Evolutionary conservation across 2,888 invertebrate species (phyloP), one percentile per base, ranked within the genome.

Genomic region (Andricus curvator): DNA sequence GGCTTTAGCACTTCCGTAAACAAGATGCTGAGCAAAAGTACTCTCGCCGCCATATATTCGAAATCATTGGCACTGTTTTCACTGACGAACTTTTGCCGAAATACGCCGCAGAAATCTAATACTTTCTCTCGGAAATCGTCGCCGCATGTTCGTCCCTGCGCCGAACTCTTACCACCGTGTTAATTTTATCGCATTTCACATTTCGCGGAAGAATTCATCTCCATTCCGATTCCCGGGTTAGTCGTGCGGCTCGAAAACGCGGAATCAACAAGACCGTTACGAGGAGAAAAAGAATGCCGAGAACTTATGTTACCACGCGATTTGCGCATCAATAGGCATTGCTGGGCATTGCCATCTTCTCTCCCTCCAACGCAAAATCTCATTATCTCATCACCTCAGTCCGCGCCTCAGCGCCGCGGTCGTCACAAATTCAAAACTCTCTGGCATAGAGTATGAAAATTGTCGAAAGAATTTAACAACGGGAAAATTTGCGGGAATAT

Each of bases 31-130:
- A 91, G 89, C 87, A 92, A 88, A 89, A 92, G 89, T 88, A 92
- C 91, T 89, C 92, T 91, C 90, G 91, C 92, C 92, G 92, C 92
- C 92, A 92, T 92, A 92, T 90, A 92, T 92, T 88, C 88, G 87
- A 88, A 88, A 89, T 91, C 91, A 92, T 92, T 89, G 89, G 92
- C 89, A 88, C 87, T 84, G 85, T 86, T 88, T 88, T 89, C 89
- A 89, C 88, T 88, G 88, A 87, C 84, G 84, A 89, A 90, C 87
- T 87, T 88, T 87, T 82, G 86, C 86, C 84, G 83, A 87, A 82
- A 89, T 85, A 87, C 89, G 88, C 88, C 87, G 88, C 86, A 85
- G 85, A 79, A 84, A 82, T 82, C 86, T 81, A 83, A 85, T 82
- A 85, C 86, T 86, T 84, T 85, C 85, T 84, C 85, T 87, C 83